These are phyloP conservation scores for Orchestia grillus DNA, from an alignment of 1,140 invertebrate species.

Conservation along the genomic window DNA sequence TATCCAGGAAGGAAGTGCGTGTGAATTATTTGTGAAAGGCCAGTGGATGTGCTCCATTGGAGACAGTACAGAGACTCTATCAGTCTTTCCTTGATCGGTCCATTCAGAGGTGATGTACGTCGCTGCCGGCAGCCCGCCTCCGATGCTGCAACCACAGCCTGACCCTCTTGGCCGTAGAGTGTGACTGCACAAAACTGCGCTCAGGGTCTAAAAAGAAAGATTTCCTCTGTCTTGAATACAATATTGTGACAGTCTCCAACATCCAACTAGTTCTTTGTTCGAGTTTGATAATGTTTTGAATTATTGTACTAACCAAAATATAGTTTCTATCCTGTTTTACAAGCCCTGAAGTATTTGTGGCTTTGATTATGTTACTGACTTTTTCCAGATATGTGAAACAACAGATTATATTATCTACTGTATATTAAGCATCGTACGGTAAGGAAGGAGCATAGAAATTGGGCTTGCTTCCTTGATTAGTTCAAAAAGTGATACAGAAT, in stretches of 20 bases:
- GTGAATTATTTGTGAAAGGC: neutral
- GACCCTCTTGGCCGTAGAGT: constrained; percentile 20
- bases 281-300: neutral
- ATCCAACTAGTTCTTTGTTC: neutral
- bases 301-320: neutral
- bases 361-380: neutral
- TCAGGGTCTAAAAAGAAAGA: neutral
- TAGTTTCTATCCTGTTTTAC: neutral
- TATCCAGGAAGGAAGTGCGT: neutral
- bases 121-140: neutral
- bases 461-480: too few species aligned
- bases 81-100: constrained; percentile 5
- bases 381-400: too few species aligned
- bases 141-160: constrained; percentile 11
- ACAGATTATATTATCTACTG: too few species aligned
- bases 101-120: neutral
- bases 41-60: neutral
- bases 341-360: neutral
- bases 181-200: constrained; percentile 7
- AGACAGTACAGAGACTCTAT: neutral
- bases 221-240: neutral
- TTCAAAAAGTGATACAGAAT: too few species aligned
- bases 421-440: too few species aligned
- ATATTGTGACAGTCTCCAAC: neutral
- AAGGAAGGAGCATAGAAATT: too few species aligned